Base-by-base conservation (phyloP, 1,140 invertebrate species). In the Drosophila sp. region DNA sequence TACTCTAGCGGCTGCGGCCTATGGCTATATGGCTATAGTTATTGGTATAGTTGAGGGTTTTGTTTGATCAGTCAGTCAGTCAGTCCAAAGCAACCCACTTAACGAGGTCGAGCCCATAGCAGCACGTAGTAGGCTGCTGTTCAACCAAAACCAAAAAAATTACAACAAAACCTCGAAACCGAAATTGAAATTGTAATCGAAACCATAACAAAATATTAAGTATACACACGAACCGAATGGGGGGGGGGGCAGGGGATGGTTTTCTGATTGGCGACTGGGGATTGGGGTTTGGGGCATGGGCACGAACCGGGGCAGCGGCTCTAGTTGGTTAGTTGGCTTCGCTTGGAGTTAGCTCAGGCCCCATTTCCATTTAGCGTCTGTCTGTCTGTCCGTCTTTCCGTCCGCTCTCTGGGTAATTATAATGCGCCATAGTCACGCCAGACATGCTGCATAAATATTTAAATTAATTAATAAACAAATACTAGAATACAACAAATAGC, bases 371-470 rank as follows among this genome's bases (percentile, higher is more conserved):
- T 50, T 50, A 50, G 60, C 30, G 60, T n/a, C 50, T 35, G 66
- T 32, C 69, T 41, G 50, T 60, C 30, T 23, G 69, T 32, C 55
- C 32, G 63, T 27, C 56, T 64, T 50, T 60, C 50, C 32, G 64
- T 6, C 27, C 38, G 44, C 23, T 17, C 44, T 50, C 25, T 61
- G 58, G 79, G 72, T 83, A 87, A 87, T 86, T 86, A 86, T 87
- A 79, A 86, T 87, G 79, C 76, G 79, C 63, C 76, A 78, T 65
- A 80, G 84, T 89, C 84, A 87, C 85, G 84, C 76, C 80, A 89
- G 85, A 80, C 80, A 87, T 69, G 84, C 84, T 87, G 84, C 84
- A 87, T 89, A 87, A 87, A 87, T 87, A 87, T 89, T 87, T 76
- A 87, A 89, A 89, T 89, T 72, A 78, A 89, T 89, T 89, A 89